These are phyloP conservation scores for Aricia agestis DNA, from an alignment of 1,140 invertebrate species.

Conservation along the genomic window DNA sequence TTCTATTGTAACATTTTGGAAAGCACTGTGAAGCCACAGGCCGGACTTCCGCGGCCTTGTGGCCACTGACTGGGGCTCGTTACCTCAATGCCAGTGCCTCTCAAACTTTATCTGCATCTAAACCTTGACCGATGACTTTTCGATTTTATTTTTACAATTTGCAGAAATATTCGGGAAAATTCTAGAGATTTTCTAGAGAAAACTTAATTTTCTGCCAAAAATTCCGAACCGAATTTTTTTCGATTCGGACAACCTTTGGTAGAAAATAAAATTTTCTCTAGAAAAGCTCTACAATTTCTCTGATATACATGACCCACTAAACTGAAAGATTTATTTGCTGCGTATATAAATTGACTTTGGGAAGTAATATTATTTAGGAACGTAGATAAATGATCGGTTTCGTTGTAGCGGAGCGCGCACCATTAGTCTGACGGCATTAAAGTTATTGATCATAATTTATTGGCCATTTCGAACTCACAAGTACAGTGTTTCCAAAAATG, in stretches of 20 bases:
- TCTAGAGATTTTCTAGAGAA: too few relatives aligned
- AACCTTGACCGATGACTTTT: neutral
- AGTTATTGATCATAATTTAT: neutral
- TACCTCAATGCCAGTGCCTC: neutral
- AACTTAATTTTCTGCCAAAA: too few relatives aligned
- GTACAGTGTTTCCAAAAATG: too few relatives aligned
- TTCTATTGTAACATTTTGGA: too few relatives aligned
- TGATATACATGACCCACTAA: neutral
- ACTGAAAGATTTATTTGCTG: neutral
- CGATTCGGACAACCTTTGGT: too few relatives aligned
- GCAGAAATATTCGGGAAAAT: too few relatives aligned
- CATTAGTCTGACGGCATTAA: neutral
- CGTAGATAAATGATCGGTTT: neutral
- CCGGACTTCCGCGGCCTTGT: too few relatives aligned
- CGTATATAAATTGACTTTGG: conserved; percentile 1
- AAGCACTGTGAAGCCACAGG: too few relatives aligned
- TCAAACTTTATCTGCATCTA: neutral
- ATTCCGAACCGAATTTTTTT: too few relatives aligned
- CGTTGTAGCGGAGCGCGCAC: neutral
- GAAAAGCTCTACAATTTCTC: neutral
- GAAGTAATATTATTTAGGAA: neutral
- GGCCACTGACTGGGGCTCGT: neutral
- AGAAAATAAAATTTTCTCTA: too few relatives aligned
- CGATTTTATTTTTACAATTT: neutral
- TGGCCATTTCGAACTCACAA: neutral